These are phyloP conservation scores for Epiperipatus broadwayi DNA, from an alignment of 2,888 invertebrate genomes.

Conservation along the genomic window DNA sequence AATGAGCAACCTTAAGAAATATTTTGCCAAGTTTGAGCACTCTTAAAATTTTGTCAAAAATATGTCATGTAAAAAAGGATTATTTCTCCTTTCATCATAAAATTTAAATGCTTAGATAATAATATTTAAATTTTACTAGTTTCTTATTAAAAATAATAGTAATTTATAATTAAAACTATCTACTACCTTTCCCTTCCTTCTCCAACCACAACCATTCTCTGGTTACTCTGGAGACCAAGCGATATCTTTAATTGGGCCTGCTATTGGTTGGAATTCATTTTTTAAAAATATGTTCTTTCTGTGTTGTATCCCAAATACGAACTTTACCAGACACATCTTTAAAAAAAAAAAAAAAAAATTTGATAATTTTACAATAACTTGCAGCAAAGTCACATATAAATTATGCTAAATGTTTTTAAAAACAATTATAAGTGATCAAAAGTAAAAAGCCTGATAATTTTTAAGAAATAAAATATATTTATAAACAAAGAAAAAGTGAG, in stretches of 20 bases:
- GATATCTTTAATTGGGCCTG: slow-evolving; percentile 87
- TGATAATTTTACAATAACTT: no score
- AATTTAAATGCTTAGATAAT: no score
- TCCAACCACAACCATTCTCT: slow-evolving; percentile 85
- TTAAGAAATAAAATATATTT: neutral
- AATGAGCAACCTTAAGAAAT: no score
- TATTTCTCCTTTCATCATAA: no score
- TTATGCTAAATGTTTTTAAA: neutral
- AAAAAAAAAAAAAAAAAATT: slow-evolving; percentile 19
- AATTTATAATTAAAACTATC: no score
- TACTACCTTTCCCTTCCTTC: slow-evolving; percentile 85
- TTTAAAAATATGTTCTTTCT: slow-evolving; percentile 88
- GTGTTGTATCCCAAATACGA: slow-evolving; percentile 98
- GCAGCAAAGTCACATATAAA: slow-evolving; percentile 4
- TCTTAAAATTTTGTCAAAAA: no score
- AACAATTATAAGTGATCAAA: neutral
- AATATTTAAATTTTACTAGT: no score
- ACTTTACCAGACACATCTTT: slow-evolving; percentile 83
- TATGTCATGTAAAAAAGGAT: no score
- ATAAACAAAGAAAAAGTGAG: no score
- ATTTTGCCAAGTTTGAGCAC: no score
- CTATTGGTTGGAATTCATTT: slow-evolving; percentile 89
- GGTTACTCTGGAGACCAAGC: slow-evolving; percentile 92
- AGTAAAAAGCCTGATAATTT: neutral
- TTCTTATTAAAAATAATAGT: no score